Percentiles rank a stretch among this genome's conserved stretches.
These are phyloP conservation scores for Electrona antarctica DNA, from an alignment of 2,113 vertebrate genomes.

Conservation along the genomic window DNA sequence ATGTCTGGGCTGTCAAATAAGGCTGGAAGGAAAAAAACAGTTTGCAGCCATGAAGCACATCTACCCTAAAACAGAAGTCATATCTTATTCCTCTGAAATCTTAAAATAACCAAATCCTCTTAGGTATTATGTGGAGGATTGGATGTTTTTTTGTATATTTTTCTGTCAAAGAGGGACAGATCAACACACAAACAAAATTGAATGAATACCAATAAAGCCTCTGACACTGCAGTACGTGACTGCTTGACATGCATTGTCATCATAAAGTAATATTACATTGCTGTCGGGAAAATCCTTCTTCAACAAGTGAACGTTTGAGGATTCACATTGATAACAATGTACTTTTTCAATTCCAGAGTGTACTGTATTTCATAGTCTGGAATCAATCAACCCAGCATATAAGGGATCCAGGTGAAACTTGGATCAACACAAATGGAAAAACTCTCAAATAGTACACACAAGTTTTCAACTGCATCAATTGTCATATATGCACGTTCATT, in stretches of 20 bases:
- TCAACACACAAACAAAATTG: too few relatives aligned
- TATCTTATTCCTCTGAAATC: not conserved
- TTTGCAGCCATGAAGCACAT: conserved; percentile 2
- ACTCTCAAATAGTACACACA: too few relatives aligned
- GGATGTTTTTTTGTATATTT: too few relatives aligned
- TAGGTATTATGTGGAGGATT: too few relatives aligned
- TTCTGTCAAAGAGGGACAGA: too few relatives aligned
- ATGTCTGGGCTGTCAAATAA: conserved; percentile 7
- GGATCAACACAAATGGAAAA: not conserved
- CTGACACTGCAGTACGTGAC: not conserved
- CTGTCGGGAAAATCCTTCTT: conserved; percentile 2
- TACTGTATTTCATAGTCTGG: conserved; percentile 9
- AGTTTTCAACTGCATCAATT: not conserved
- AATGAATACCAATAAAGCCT: too few relatives aligned
- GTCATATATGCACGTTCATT: conserved; percentile 44
- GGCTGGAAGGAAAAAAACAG: not conserved
- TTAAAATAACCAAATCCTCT: too few relatives aligned
- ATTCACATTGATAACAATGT: conserved; percentile 21
- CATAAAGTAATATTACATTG: conserved; percentile 3
- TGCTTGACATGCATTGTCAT: conserved; percentile 1
- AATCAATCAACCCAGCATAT: conserved; percentile 15
- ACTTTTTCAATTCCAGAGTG: conserved; percentile 7
- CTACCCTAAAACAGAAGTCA: not conserved
- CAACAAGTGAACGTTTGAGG: not conserved
- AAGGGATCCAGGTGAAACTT: not conserved